Percentiles rank a stretch among this genome's conserved stretches.
phyloP scores from a whole-genome alignment of 1,140 invertebrate species.

The Penaeus indicus region DNA sequence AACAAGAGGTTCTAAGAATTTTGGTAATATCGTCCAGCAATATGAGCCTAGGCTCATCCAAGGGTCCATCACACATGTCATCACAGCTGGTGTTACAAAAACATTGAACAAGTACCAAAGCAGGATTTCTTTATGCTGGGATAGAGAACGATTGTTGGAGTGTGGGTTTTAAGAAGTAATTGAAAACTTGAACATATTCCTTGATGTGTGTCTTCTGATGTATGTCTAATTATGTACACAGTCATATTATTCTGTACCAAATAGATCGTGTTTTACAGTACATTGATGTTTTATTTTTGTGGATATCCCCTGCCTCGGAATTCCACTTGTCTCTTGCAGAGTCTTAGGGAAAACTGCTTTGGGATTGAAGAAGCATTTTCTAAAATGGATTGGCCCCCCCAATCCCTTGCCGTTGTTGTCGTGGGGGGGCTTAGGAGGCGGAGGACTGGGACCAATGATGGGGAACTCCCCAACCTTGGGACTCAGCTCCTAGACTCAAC shows the following conservation, averaged over 20 bases:
- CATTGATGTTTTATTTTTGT: neutral
- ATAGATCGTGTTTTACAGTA: conserved; percentile 62
- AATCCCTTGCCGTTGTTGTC: no score
- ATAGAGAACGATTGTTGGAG: conserved; percentile 49
- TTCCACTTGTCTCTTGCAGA: no score
- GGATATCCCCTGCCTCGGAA: neutral
- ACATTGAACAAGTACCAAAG: conserved; percentile 54
- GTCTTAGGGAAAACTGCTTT: no score
- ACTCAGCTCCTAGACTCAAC: no score
- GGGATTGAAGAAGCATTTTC: no score
- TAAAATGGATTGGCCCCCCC: no score
- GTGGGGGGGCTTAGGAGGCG: no score
- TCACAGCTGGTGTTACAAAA: conserved; percentile 37
- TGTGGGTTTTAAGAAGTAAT: conserved; percentile 34
- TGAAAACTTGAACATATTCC: conserved; percentile 54
- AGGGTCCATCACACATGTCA: conserved; percentile 27
- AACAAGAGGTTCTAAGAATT: no score
- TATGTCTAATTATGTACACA: conserved; percentile 64
- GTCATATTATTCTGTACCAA: conserved; percentile 64
- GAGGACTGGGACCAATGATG: no score
- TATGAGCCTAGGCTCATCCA: conserved; percentile 1
- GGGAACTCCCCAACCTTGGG: no score
- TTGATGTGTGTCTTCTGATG: conserved; percentile 59
- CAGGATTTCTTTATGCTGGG: conserved; percentile 40
- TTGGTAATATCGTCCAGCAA: no score